Base-by-base conservation (phyloP, 2,113 vertebrate genomes). In the Vanacampus margaritifer region DNA sequence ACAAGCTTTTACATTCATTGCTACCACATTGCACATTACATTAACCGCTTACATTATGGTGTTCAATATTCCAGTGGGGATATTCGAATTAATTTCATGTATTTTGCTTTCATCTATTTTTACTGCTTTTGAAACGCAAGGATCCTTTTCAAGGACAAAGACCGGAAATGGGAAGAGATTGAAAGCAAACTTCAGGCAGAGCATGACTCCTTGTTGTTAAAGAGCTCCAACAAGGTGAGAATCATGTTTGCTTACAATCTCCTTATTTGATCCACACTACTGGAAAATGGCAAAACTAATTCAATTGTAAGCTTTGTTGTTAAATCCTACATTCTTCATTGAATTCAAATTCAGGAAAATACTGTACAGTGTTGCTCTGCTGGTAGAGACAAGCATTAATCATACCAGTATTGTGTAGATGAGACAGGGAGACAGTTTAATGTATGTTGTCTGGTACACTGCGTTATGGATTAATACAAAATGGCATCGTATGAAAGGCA, bases 71-170 rank as follows among this genome's bases (percentile, higher is more conserved):
- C 68, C 35, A 21, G 10, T 51, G 59, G 26, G 26, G 37, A 51
- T 66, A 62, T 72, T 65, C 14, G 65, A 51, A 26, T 41, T 74
- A 9, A 74, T 73, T 73, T 67, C 4, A 72, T 73, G 61, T 65
- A 4, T 72, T 81, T 74, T 73, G 64, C 1, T 77, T 74, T 81
- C 1, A 68, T 80, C 80, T 84, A 64, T 79, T 84, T 87, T 65
- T 70, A 46, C 21, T 26, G 58, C 59, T 9, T 67, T 68, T 68
- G 81, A 84, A 46, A 39, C 82, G 89, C 46, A 83, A 98, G 96
- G 90, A 94, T 98, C 88, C 91, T 98, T 73, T 98, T 98, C 92
- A 98, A 98, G 84, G 95, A 98, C 86, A 95, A 96, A 87, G 95
- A 98, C 79, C 86, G 93, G 64, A 98, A 97, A 65, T 98, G 97